Base-by-base conservation (phyloP, 2,888 invertebrate species). In the Trissonchulus sp. region DNA sequence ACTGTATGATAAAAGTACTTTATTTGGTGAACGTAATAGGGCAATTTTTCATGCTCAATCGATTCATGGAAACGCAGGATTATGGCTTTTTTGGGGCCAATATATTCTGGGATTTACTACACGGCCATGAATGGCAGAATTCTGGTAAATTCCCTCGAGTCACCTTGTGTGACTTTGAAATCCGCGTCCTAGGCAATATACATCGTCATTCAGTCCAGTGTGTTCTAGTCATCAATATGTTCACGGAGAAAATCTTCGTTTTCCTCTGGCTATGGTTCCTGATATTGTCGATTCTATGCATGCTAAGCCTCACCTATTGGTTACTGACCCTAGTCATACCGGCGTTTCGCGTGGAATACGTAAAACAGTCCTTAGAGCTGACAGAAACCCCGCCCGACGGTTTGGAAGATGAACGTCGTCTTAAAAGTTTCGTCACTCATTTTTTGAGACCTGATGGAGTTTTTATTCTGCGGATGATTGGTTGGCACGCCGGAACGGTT, bases 21-120 rank as follows among this genome's bases (percentile, higher is more conserved):
- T 86, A 86, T 77, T 83, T 86, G 75, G 78, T 81, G 34, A 86
- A 86, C 78, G 84, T 84, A 34, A 81, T 86, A n/a, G 85, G 85
- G 28, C 86, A 87, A 79, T 82, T 87, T 75, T 85, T 86, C 79
- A 80, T 87, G 78, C 82, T 87, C 77, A 86, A 87, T 80, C 82
- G 83, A 74, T 87, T 87, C 79, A 81, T 87, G 68, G 86, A 87
- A 63, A 83, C 84, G 0, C 75, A 80, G 30, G 84, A 84, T 48
- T 84, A 83, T 71, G 83, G 83, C 34, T 78, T 84, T 74, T 84
- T 84, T 80, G 87, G 87, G 68, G 84, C 85, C 69, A 84, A 87
- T 79, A 86, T 87, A 31, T 78, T 87, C 28, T 84, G 84, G 75
- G 86, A 87, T 77, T 79, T 87, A 68, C 80, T 85, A 8, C 72